A percentile compares a stretch with the other conserved stretches of the same genome.
These are phyloP conservation scores for Crossaster papposus DNA, from an alignment of 53 echinoderm and acorn worm species.

Conservation along the genomic window DNA sequence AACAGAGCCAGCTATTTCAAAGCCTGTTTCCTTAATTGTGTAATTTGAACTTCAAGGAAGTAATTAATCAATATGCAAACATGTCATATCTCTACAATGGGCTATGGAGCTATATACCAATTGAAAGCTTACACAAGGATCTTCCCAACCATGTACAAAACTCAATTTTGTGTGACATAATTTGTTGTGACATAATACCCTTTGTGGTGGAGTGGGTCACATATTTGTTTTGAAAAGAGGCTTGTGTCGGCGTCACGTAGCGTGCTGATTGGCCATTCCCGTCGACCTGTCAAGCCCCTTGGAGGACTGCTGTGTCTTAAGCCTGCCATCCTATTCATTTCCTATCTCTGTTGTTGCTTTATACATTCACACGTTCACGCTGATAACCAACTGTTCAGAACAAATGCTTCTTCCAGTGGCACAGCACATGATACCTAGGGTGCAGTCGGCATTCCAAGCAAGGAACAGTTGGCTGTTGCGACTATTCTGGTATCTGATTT, in stretches of 20 bases:
- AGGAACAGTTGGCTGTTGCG: conserved; percentile 25
- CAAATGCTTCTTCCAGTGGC: conserved; percentile 35
- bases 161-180: too few species aligned
- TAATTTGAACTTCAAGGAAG: too few species aligned
- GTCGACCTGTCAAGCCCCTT: conserved; percentile 14
- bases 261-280: conserved; percentile 17
- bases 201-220: too few species aligned
- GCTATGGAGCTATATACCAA: too few species aligned
- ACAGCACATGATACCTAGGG: conserved; percentile 21
- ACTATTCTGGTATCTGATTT: conserved; percentile 45
- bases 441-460: conserved; percentile 40
- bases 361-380: conserved; percentile 49
- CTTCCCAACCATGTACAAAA: too few species aligned
- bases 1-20: too few species aligned
- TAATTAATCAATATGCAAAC: too few species aligned
- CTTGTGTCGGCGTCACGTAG: conserved; percentile 41
- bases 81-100: too few species aligned
- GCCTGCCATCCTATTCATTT: not conserved
- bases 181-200: too few species aligned
- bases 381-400: conserved; percentile 56
- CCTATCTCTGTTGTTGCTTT: not conserved
- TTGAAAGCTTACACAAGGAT: too few species aligned
- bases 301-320: conserved; percentile 26
- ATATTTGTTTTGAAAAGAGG: not conserved
- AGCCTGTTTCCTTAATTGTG: too few species aligned